Conservation (phyloP, 2,113 vertebrate species). For the Progne subis region DNA sequence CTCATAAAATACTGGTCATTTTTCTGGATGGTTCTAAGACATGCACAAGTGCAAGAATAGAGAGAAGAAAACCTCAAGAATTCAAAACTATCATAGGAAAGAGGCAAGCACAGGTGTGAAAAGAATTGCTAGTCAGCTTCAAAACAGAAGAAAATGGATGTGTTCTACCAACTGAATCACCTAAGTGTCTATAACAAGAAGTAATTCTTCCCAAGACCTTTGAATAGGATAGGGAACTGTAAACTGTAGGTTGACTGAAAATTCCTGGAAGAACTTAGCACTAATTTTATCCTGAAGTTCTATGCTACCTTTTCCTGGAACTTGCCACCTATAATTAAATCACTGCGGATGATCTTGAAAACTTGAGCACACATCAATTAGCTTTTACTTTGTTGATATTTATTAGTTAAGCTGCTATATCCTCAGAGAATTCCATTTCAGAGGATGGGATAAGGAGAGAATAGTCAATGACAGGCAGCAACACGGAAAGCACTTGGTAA, state of each 20-base stretch:
- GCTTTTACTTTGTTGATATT: not conserved
- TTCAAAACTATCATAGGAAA: not conserved
- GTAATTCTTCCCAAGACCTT: not conserved
- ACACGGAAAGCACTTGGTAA: not conserved
- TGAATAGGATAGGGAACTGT: not conserved
- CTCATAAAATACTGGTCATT: not conserved
- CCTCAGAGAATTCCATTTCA: not conserved
- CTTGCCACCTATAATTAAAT: not conserved
- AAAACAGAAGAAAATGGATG: not conserved
- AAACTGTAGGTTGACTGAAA: not conserved
- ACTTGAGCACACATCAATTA: not conserved
- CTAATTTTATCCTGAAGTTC: not conserved
- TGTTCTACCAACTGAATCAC: rapidly evolving
- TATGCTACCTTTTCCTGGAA: not conserved
- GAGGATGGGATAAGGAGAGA: not conserved
- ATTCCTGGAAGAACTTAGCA: not conserved
- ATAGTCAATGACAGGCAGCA: not conserved
- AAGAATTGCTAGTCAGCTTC: not conserved
- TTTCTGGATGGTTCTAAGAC: not conserved
- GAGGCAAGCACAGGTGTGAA: not conserved
- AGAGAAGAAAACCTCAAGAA: not conserved
- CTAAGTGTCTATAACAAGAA: not conserved
- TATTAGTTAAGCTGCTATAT: not conserved
- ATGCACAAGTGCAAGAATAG: rapidly evolving
- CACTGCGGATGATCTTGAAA: not conserved